Base-by-base conservation (phyloP, 2,888 invertebrate species). In the Stomorhina lunata region DNA sequence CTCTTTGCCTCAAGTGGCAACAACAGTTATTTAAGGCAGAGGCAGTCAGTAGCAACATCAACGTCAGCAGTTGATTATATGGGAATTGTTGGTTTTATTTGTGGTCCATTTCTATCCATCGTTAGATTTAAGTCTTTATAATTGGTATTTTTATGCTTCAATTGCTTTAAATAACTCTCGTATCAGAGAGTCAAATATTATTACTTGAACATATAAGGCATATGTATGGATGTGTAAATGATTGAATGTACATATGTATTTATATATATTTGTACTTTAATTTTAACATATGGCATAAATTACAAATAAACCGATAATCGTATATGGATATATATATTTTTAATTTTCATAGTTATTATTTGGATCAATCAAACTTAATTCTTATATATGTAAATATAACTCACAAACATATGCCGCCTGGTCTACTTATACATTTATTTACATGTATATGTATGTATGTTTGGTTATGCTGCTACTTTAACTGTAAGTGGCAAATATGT, bases 121-220 rank as follows among this genome's bases (percentile, higher is more conserved):
- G 63, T 66, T 48, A 68, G 50, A 78, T 66, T 80, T 85, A 82
- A 77, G 65, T 75, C 78, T 75, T 77, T 69, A 73, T 85, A 84
- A 84, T 84, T 85, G 84, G 81, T 80, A 84, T 84, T 84, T 84
- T 83, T 78, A 84, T 85, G 63, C 75, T 83, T 84, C 79, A 81
- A 84, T 84, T 78, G 84, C 59, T 77, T 84, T 81, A 85, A 84
- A 75, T 65, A 69, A 81, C 72, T 79, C 79, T 69, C 45, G 68
- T 75, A 68, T 45, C 37, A 34, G 12, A 69, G 22, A 69, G 43
- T 53, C 43, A 69, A 61, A 45, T 34, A 45, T 0, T 25, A 25
- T 15, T n/a, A 10, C 4, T 27, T 25, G 15, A 17, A 32, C 20
- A 63, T 20, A 20, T 43, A 59, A 61, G n/a, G 9, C 15, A 2